Evolutionary conservation across 1,140 invertebrate species (phyloP).

Genomic region (Zaprionus gabonicus): DNA sequence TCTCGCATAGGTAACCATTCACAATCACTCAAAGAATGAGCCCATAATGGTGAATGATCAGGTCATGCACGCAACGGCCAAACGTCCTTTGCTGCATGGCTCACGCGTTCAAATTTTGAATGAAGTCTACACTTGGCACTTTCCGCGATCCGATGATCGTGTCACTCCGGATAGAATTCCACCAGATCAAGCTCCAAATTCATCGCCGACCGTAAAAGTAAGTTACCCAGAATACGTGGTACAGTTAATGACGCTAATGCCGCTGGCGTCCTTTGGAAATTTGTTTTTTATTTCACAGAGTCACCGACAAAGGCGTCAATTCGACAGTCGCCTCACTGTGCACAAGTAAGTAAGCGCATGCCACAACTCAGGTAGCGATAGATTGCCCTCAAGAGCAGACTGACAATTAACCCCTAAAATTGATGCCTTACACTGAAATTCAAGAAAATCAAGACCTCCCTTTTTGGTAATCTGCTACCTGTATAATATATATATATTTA

Average conservation of each 20-base stretch:
- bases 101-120: constrained; percentile 63
- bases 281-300: constrained; percentile 35
- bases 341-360: constrained; percentile 70
- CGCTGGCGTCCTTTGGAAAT: background rate
- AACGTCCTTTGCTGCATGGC: constrained; percentile 66
- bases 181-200: constrained; percentile 65
- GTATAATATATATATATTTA: background rate
- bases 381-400: constrained; percentile 1
- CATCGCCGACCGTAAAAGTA: constrained; percentile 70
- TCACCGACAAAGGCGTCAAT: constrained; percentile 41
- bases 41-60: constrained; percentile 65
- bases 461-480: background rate
- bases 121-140: constrained; percentile 66
- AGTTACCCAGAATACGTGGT: constrained; percentile 21
- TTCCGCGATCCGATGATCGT: constrained; percentile 39
- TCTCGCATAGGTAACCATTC: constrained; percentile 61
- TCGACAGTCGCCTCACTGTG: constrained; percentile 66
- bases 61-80: constrained; percentile 43
- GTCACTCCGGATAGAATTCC: constrained; percentile 59
- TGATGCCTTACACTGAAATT: constrained; percentile 12
- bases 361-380: constrained; percentile 48
- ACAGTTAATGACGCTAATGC: constrained; percentile 29
- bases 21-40: constrained; percentile 55
- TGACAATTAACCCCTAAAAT: constrained; percentile 39
- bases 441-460: constrained; percentile 7